phyloP scores from a whole-genome alignment of 2,797 vertebrate species.

The Nannoperca australis region DNA sequence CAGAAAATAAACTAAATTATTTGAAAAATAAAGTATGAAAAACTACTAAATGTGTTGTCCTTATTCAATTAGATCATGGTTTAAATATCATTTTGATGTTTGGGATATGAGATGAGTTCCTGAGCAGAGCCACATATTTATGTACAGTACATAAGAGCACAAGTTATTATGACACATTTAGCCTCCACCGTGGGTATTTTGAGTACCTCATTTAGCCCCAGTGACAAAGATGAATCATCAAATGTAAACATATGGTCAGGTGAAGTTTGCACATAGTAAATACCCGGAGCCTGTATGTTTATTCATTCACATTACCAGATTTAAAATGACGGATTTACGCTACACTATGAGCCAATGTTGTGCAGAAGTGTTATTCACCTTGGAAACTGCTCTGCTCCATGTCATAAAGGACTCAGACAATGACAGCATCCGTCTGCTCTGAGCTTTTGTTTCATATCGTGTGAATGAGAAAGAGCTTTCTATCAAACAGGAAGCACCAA shows the following conservation, averaged over 20 bases:
- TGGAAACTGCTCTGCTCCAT: slow-evolving; percentile 63
- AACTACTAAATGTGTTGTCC: background rate
- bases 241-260: slow-evolving; percentile 13
- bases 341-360: slow-evolving; percentile 20
- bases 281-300: slow-evolving; percentile 16
- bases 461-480: slow-evolving; percentile 55
- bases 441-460: slow-evolving; percentile 20
- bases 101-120: background rate
- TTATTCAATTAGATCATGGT: background rate
- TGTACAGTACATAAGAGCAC: too few relatives aligned
- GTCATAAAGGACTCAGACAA: slow-evolving; percentile 53
- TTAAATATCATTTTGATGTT: background rate
- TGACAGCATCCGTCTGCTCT: slow-evolving; percentile 21
- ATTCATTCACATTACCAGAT: slow-evolving; percentile 34
- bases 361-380: slow-evolving; percentile 64
- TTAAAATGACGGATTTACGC: slow-evolving; percentile 44
- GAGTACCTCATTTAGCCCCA: slow-evolving; percentile 1
- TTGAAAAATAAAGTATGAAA: slow-evolving; percentile 46
- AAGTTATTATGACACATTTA: background rate
- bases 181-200: background rate
- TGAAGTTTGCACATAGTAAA: slow-evolving; percentile 34
- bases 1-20: slow-evolving; percentile 58
- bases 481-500: slow-evolving; percentile 74
- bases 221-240: slow-evolving; percentile 18
- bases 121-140: background rate